Base-by-base conservation (phyloP, 2,888 invertebrate genomes). In the Oxyteleia sp. region DNA sequence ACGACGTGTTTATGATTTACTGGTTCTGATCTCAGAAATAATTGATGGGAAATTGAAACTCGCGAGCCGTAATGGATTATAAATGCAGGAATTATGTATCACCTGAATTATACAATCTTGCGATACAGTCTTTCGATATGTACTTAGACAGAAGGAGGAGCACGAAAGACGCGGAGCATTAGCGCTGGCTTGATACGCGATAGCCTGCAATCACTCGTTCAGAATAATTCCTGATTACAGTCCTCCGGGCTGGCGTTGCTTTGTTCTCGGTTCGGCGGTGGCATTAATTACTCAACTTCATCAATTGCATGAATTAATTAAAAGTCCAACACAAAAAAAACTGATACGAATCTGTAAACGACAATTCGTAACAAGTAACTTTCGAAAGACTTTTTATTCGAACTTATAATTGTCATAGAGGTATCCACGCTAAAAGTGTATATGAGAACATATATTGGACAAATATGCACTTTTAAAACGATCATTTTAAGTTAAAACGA, bases 141-240 rank as follows among this genome's bases (percentile, higher is more conserved):
- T 63, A 57, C 71, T 51, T 64, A 71, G 71, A 64, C 72, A 49
- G 82, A 76, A 82, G 76, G 76, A 82, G 76, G 61, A 78, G 72
- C 76, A 32, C 20, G 76, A 45, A 66, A 76, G 66, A 82, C 72
- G 68, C 38, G 53, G 38, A 26, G 53, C 61, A 80, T 80, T 80
- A 80, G 55, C 47, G 59, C 61, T 49, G 15, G 75, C 59, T 66
- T 75, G 76, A 76, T 78, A 82, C 53, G 72, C 66, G 76, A 78
- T 82, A 82, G 53, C 76, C 82, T 76, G 72, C 76, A 82, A 82
- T 82, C 82, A 78, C 57, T 78, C 59, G 76, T 78, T 82, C 82
- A 76, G 72, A 76, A 82, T 78, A 78, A 82, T 72, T 82, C 68
- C 59, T 78, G 61, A 82, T 82, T 82, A 76, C 23, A 76, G 75